Conservation (phyloP, 2,888 invertebrate genomes). For the Pyrrhia umbra region DNA sequence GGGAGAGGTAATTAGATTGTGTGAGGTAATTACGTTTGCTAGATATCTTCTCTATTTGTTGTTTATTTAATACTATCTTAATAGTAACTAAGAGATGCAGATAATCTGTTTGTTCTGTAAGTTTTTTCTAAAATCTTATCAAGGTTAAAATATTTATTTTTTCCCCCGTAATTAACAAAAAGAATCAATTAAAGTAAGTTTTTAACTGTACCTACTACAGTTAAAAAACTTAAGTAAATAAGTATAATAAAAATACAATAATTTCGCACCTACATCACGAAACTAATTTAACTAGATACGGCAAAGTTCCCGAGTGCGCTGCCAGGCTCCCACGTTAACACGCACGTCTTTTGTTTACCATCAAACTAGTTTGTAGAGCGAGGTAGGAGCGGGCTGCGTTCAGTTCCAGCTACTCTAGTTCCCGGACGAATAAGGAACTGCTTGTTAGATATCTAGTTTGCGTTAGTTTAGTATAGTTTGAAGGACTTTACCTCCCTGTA, state of each 20-base stretch:
- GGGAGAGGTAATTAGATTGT: conserved; percentile 8
- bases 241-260: neutral
- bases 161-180: no score
- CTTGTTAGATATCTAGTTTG: conserved; percentile 19
- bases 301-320: neutral
- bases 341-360: conserved; percentile 33
- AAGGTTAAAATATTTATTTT: neutral
- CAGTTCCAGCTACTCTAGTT: conserved; percentile 9
- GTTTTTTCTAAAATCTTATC: neutral
- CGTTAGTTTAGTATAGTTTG: neutral
- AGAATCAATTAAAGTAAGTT: no score
- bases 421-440: conserved; percentile 19
- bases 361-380: conserved; percentile 8
- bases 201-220: no score
- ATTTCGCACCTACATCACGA: conserved; percentile 1
- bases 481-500: neutral
- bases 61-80: neutral
- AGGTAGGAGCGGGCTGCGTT: neutral
- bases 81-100: no score
- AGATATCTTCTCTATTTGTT: neutral
- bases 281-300: conserved; percentile 31
- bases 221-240: no score
- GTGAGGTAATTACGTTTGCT: neutral
- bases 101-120: no score
- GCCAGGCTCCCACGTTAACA: conserved; percentile 7